Evolutionary conservation across 2,113 vertebrate species (phyloP).

Genomic region (Sapayoa aenigma): DNA sequence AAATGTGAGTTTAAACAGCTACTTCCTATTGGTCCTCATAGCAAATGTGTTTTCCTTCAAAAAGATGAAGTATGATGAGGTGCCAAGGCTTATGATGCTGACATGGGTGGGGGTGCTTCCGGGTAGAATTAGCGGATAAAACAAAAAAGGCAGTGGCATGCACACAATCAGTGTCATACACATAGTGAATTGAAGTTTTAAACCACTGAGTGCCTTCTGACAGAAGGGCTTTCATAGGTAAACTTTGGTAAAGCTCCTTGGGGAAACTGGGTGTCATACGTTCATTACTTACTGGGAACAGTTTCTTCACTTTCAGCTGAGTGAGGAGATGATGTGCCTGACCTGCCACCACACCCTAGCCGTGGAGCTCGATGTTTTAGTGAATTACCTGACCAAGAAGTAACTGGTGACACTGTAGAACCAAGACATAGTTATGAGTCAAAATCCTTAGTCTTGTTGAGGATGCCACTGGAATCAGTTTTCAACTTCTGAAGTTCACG

Average conservation of each 20-base stretch:
- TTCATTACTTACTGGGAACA: background rate
- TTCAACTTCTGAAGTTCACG: background rate
- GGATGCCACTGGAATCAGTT: background rate
- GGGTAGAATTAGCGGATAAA: background rate
- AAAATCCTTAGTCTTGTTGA: background rate
- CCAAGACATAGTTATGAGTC: background rate
- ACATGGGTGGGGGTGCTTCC: background rate
- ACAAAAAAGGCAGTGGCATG: background rate
- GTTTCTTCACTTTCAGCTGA: background rate
- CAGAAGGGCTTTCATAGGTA: background rate
- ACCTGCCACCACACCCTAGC: fast-evolving
- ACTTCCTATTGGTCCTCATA: background rate
- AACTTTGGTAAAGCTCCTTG: background rate
- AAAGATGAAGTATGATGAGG: background rate
- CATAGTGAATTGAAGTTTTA: background rate
- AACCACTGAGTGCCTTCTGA: background rate
- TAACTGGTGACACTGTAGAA: background rate
- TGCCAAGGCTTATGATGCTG: background rate
- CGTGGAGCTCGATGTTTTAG: background rate
- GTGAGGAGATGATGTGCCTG: background rate
- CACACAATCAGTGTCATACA: background rate
- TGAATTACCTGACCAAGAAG: background rate
- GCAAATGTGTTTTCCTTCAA: background rate
- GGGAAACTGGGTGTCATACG: background rate
- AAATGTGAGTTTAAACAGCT: background rate